Evolutionary conservation across 1,140 invertebrate species (phyloP).

Genomic region (Oedothorax gibbosus): DNA sequence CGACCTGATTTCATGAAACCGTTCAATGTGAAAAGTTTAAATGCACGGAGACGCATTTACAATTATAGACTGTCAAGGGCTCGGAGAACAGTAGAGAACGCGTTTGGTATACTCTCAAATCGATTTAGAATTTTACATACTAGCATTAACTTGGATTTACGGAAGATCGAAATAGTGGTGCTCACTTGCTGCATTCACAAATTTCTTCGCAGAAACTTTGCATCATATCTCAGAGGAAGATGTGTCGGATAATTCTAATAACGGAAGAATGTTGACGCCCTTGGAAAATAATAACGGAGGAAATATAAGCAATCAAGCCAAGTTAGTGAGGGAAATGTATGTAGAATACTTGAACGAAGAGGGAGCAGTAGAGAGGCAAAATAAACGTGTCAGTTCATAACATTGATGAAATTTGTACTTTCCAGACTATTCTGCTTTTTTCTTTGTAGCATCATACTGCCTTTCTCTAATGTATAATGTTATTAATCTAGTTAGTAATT

Average conservation of each 20-base stretch:
- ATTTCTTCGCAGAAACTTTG: too few relatives aligned
- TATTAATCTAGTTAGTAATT: too few relatives aligned
- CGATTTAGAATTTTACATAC: conserved; percentile 15
- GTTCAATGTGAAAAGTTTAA: not conserved
- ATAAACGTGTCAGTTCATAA: too few relatives aligned
- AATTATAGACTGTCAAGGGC: conserved; percentile 21
- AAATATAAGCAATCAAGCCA: not conserved
- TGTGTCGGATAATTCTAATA: not conserved
- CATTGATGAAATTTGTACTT: too few relatives aligned
- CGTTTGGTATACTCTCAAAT: conserved; percentile 14
- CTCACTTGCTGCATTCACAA: not conserved
- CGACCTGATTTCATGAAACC: conserved; percentile 14
- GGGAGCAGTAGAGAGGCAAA: not conserved
- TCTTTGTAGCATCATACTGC: too few relatives aligned
- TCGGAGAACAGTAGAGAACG: conserved; percentile 18
- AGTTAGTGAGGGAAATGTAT: not conserved
- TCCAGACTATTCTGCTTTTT: too few relatives aligned
- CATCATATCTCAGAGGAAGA: not conserved
- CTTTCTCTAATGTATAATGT: too few relatives aligned
- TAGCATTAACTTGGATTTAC: not conserved
- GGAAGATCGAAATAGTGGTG: not conserved
- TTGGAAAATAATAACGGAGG: not conserved
- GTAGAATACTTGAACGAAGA: not conserved
- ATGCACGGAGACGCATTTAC: not conserved
- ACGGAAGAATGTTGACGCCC: not conserved